Evolutionary conservation across 2,888 invertebrate genomes (phyloP).

Genomic region (Oasisia sp.): DNA sequence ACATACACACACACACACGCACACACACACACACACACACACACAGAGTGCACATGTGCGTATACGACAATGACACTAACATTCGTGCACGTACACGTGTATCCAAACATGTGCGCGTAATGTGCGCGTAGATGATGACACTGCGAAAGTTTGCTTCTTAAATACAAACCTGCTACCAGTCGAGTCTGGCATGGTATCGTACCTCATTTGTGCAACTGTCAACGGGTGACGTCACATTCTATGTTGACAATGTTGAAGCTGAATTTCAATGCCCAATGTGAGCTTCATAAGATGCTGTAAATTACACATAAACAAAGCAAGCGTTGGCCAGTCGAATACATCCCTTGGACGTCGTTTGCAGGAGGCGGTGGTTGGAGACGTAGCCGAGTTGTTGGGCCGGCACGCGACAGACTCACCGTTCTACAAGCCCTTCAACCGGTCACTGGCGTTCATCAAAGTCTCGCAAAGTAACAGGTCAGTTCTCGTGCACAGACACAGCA

Average conservation of each 20-base stretch:
- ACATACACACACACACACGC: too few relatives aligned
- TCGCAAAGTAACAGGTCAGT: constrained; percentile 32
- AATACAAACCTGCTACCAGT: too few relatives aligned
- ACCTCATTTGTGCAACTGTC: neutral
- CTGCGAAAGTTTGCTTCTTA: too few relatives aligned
- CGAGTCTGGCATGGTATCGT: neutral
- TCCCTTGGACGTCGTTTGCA: neutral
- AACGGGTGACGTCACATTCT: neutral
- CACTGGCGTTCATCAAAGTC: constrained; percentile 29
- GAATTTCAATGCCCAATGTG: neutral
- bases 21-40: too few relatives aligned
- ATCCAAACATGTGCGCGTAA: too few relatives aligned
- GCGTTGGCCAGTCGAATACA: neutral
- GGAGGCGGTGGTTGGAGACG: neutral
- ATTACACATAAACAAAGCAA: neutral
- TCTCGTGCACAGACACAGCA: neutral
- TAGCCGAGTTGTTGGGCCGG: neutral
- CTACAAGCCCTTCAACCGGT: constrained; percentile 40
- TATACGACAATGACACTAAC: too few relatives aligned
- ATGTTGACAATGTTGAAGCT: neutral
- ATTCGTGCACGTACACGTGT: too few relatives aligned
- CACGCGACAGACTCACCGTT: constrained; percentile 28
- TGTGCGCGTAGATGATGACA: too few relatives aligned
- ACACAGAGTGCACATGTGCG: too few relatives aligned
- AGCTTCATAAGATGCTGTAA: neutral